Evolutionary conservation across 2,797 vertebrate genomes (phyloP).

Genomic region (Aythya fuligula): DNA sequence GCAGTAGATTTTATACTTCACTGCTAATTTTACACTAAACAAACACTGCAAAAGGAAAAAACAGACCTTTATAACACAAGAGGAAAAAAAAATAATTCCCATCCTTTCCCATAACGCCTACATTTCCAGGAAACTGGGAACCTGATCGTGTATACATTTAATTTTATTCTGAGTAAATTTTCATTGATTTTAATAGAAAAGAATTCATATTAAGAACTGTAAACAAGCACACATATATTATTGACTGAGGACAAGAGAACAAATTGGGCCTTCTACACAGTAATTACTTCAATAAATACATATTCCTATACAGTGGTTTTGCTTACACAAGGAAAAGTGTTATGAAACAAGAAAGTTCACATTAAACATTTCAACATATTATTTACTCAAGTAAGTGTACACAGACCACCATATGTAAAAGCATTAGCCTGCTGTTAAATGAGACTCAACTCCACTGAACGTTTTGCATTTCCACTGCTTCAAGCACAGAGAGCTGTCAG

Average conservation of each 20-base stretch:
- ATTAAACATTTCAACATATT: not conserved
- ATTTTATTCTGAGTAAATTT: not conserved
- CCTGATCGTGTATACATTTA: not conserved
- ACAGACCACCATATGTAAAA: not conserved
- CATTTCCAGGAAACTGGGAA: constrained; percentile 4
- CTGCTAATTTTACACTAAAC: constrained; percentile 51
- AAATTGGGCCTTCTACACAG: not conserved
- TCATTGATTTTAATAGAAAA: not conserved
- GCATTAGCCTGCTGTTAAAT: not conserved
- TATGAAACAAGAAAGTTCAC: not conserved
- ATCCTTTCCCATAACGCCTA: not conserved
- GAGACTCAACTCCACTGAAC: not conserved
- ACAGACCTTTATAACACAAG: not conserved
- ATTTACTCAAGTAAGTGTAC: not conserved
- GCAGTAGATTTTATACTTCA: constrained; percentile 24
- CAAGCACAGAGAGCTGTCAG: not conserved
- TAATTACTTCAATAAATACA: not conserved
- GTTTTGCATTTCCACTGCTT: not conserved
- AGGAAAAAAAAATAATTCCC: constrained; percentile 15
- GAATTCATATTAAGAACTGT: not conserved
- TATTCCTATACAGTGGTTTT: not conserved
- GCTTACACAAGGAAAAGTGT: not conserved
- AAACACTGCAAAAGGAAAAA: constrained; percentile 22
- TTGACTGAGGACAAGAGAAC: not conserved
- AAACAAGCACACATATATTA: not conserved